Percentiles rank a stretch among this genome's conserved stretches.
Conservation (phyloP, 2,888 invertebrate genomes). For the Galeruca laticollis region DNA sequence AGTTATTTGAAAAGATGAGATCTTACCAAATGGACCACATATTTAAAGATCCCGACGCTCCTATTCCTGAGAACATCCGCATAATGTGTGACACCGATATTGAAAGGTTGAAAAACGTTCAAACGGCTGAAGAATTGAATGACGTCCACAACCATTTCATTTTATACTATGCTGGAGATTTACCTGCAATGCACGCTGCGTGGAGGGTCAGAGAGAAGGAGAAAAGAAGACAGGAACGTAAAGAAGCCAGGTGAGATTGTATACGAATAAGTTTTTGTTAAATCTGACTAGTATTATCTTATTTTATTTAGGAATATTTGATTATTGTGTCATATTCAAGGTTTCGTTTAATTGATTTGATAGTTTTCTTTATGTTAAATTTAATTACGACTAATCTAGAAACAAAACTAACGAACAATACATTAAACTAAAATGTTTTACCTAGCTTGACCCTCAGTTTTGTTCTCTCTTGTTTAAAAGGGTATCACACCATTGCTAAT, state of each 20-base stretch:
- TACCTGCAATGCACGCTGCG: conserved; percentile 85
- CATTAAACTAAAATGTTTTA: too few relatives aligned
- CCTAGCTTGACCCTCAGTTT: too few relatives aligned
- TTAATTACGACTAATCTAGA: too few relatives aligned
- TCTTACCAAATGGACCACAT: conserved; percentile 87
- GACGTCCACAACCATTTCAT: conserved; percentile 95
- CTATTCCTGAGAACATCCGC: conserved; percentile 85
- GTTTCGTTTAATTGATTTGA: too few relatives aligned
- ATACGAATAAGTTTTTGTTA: background rate
- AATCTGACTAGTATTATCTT: too few relatives aligned
- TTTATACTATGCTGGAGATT: conserved; percentile 88
- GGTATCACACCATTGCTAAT: too few relatives aligned
- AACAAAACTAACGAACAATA: too few relatives aligned
- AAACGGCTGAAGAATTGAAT: conserved; percentile 90
- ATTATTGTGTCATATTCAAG: too few relatives aligned
- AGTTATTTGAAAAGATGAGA: conserved; percentile 91
- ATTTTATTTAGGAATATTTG: too few relatives aligned
- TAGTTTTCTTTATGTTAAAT: too few relatives aligned
- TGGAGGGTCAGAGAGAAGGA: conserved; percentile 77
- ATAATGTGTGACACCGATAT: conserved; percentile 89
- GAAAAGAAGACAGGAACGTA: conserved; percentile 70
- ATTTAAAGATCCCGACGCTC: conserved; percentile 85
- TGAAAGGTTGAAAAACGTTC: conserved; percentile 79
- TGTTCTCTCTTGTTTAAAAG: too few relatives aligned
- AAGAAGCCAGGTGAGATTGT: conserved; percentile 55